phyloP scores from a whole-genome alignment of 53 echinoderm and acorn worm species.

The Hippasteria phrygiana region DNA sequence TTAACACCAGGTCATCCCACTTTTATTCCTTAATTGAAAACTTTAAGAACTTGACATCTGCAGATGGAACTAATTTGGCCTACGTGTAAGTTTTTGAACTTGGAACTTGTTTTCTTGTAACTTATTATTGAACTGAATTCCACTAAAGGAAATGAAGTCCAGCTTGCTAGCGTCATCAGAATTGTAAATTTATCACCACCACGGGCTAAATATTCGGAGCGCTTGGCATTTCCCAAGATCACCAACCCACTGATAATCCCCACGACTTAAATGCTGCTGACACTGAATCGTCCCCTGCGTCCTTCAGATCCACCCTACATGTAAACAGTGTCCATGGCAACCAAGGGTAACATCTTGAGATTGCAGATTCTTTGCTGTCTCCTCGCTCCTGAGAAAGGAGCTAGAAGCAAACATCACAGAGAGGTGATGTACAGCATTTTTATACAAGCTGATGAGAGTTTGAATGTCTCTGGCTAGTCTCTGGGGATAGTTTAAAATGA shows the following conservation, averaged over 20 bases:
- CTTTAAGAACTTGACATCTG: background rate
- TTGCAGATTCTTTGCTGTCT: background rate
- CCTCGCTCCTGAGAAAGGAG: background rate
- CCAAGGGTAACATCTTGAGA: background rate
- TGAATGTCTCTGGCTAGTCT: too few relatives aligned
- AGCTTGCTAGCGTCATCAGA: background rate
- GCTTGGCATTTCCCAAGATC: slow-evolving; percentile 24
- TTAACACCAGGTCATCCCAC: background rate
- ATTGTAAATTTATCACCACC: background rate
- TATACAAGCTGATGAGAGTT: background rate
- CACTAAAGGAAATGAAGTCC: background rate
- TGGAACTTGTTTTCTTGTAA: background rate
- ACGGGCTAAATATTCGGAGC: background rate
- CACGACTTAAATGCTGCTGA: background rate
- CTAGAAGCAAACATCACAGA: background rate
- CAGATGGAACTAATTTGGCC: background rate
- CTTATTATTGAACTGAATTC: background rate
- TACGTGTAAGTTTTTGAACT: background rate
- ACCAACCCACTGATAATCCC: background rate
- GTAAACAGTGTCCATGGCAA: slow-evolving; percentile 42
- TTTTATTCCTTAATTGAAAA: background rate
- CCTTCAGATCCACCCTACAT: background rate
- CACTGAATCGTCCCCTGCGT: background rate
- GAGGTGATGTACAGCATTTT: background rate
- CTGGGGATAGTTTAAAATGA: too few relatives aligned